Base-by-base conservation (phyloP, 2,888 invertebrate species). In the Leistus spinibarbis region DNA sequence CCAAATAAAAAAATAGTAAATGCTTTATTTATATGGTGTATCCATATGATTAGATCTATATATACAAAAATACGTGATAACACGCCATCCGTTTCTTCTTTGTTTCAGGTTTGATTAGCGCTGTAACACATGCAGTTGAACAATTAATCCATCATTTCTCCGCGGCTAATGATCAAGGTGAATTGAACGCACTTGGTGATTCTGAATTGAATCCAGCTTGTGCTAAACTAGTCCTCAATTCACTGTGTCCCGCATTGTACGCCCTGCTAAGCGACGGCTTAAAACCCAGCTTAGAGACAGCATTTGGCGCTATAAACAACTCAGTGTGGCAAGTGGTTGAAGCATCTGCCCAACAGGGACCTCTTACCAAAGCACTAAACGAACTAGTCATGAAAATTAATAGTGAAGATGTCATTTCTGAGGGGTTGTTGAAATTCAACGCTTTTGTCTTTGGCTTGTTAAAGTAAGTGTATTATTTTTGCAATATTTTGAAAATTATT, bases 291-390 rank as follows among this genome's bases (percentile, higher is more conserved):
- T 88, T 95, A 69, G 92, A 94, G 82, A 95, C 95, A 3, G 91
- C 95, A 54, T 96, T 96, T 82, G 96, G 96, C 57, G 92, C 93
- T 17, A 93, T 95, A 69, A 90, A 92, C 79, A 95, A 96, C 83
- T 94, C 94, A 5, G 94, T 95, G 68, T 96, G 96, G 96, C 93
- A 94, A 86, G 93, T 96, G 79, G 93, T 95, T 3, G 95, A 96
- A 86, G 93, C 94, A 53, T 94, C 95, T 7, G 93, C 95, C 13
- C 93, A 95, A 84, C 93, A 94, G 88, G 96, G 93, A 67, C 94
- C 94, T 10, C 90, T 95, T 77, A 94, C 95, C 5, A 92, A 94
- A 84, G 92, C 94, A 2, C 87, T 96, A 16, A 93, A 95, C 82
- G 95, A 95, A 82, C 87, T 96, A 79, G 95, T 95, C 20, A 88